phyloP scores from a whole-genome alignment of 2,797 vertebrate genomes.

The Sphaeramia orbicularis region DNA sequence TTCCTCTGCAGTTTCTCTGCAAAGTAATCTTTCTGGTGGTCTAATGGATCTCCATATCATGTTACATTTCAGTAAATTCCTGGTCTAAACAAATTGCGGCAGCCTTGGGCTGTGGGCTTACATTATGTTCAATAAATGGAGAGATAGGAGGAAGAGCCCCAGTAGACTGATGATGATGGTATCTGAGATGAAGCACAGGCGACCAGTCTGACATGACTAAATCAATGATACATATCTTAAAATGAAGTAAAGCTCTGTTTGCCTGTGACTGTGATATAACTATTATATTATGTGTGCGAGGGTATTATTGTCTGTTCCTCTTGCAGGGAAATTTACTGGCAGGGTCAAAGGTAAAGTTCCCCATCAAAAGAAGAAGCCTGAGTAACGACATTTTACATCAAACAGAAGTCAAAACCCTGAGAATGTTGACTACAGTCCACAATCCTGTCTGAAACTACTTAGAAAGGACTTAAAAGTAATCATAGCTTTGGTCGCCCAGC shows the following conservation, averaged over 20 bases:
- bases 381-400: not conserved
- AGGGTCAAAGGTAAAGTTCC: slow-evolving; percentile 59
- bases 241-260: slow-evolving; percentile 2
- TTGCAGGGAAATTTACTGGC: slow-evolving; percentile 29
- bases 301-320: slow-evolving; percentile 44
- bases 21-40: slow-evolving; percentile 8
- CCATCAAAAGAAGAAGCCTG: slow-evolving; percentile 64
- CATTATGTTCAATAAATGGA: slow-evolving; percentile 17
- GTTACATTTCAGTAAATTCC: slow-evolving; percentile 45
- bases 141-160: slow-evolving; percentile 29
- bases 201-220: slow-evolving; percentile 30
- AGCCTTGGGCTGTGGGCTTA: slow-evolving; percentile 2
- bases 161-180: slow-evolving; percentile 18
- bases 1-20: slow-evolving; percentile 32
- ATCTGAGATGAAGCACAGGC: slow-evolving; percentile 8
- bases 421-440: not conserved
- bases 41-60: slow-evolving; percentile 17
- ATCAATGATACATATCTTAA: slow-evolving; percentile 21
- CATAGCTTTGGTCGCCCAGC: slow-evolving; percentile 1
- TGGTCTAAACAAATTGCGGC: slow-evolving; percentile 25
- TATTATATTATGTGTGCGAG: not conserved
- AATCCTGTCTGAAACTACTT: slow-evolving; percentile 6
- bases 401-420: slow-evolving; percentile 7
- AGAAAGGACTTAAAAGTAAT: not conserved
- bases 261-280: not conserved